Base-by-base conservation (phyloP, 2,797 vertebrate species). In the Rhyacichthys aspro region DNA sequence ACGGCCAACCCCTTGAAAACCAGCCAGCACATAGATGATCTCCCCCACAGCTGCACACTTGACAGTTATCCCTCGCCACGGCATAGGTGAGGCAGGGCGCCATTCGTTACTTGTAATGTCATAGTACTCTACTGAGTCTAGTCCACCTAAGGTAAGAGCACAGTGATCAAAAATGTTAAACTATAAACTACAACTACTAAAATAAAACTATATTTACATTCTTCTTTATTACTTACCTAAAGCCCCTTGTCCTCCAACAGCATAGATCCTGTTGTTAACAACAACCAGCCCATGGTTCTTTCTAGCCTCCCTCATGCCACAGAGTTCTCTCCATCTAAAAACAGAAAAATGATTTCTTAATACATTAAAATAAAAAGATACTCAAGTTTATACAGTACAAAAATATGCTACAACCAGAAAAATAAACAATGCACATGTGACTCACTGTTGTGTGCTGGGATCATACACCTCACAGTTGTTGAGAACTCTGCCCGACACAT, bases 381-480 rank as follows among this genome's bases (percentile, higher is more conserved):
- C n/a, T n/a, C n/a, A n/a, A n/a, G n/a, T n/a, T n/a, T n/a, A 12
- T 32, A 49, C 9, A 15, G 9, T 33, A 12, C 3, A 48, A 12
- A 36, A 36, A 49, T 36, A 32, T 16, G n/a, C 10, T 9, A 28
- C 1, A 47, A 3, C 1, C 11, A 37, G 16, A 18, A 52, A 38
- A 11, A 38, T 38, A 14, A 38, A 38, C 37, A 38, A 14, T 37
- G 37, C 37, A 38, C 12, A 1, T 43, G 42, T 2, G 10, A 92
- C 96, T 87, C 84, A 99, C 97, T 96, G 93, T 85, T 97, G 95
- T 0, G 95, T 96, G 88, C 69, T 91, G 66, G 96, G 96, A 86
- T 99, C 96, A 45, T 96, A 99, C 11, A 96, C 96, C 89, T 98
- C 97, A 72, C 95, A 99, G 88, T 95, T 97, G 88, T 92, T 96